A percentile compares a stretch with the other conserved stretches of the same genome.
These are phyloP conservation scores for Apogon talboti DNA, from an alignment of 2,797 vertebrate species.

Conservation along the genomic window DNA sequence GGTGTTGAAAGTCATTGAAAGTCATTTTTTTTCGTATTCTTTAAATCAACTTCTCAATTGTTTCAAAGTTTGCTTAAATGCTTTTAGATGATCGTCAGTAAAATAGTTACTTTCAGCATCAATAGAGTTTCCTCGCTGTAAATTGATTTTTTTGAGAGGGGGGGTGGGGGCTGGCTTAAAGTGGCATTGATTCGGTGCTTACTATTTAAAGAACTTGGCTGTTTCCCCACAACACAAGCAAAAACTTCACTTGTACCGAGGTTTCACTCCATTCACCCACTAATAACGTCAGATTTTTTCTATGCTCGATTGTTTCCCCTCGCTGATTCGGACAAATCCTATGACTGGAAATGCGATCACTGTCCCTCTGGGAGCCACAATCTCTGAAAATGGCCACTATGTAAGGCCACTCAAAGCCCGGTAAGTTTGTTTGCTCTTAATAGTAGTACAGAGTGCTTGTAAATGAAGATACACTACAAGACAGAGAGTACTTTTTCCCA, in stretches of 20 bases:
- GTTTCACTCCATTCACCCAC: slow-evolving; percentile 1
- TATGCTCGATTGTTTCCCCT: slow-evolving; percentile 18
- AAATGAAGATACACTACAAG: slow-evolving; percentile 46
- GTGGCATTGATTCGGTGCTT: slow-evolving; percentile 16
- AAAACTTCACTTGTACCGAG: slow-evolving; percentile 22
- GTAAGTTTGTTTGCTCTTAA: slow-evolving; percentile 53
- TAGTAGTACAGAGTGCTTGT: slow-evolving; percentile 38
- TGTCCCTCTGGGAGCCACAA: slow-evolving; percentile 31
- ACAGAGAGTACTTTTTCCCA: slow-evolving; percentile 6
- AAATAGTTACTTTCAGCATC: slow-evolving; percentile 6
- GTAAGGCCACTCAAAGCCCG: slow-evolving; percentile 15
- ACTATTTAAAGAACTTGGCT: slow-evolving; percentile 2
- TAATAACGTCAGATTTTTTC: slow-evolving; percentile 5
- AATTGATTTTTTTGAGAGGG: background rate
- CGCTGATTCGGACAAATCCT: slow-evolving; percentile 23
- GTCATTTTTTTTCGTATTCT: too few species aligned
- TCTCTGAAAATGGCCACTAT: slow-evolving; percentile 49
- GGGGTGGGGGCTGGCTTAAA: slow-evolving; percentile 1
- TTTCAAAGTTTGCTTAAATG: background rate
- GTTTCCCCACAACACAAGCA: slow-evolving; percentile 6
- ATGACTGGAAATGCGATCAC: slow-evolving; percentile 32
- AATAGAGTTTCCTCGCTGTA: slow-evolving; percentile 1
- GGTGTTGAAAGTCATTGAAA: too few species aligned
- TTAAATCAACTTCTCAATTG: background rate
- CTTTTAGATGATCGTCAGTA: slow-evolving; percentile 1